Evolutionary conservation across 2,888 invertebrate genomes (phyloP), one percentile per base, ranked within the genome.

Genomic region (Drosophila picticornis): DNA sequence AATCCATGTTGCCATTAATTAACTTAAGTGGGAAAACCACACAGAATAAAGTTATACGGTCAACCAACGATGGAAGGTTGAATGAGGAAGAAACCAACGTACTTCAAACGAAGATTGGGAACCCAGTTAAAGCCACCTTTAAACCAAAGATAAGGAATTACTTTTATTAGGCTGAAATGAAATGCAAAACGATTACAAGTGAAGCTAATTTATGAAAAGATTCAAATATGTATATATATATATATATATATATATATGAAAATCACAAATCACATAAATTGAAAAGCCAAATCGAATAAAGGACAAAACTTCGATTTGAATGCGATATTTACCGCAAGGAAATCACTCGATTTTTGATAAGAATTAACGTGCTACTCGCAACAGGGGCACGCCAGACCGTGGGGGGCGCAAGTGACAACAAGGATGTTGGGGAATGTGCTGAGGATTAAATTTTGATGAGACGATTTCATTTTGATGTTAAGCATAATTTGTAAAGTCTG

Each of bases 381-480:
- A 36, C 22, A 32, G 7, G 46, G 16, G 27, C 22, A 46, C 16
- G 40, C 19, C 19, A 36, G 16, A n/a, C n/a, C 10, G 9, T 7
- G 43, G 19, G 19, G 36, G 36, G 16, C 25, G 25, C 25, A 16
- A 25, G 46, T 5, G 22, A 16, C 25, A 1, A 25, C 46, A 25
- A 32, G 27, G 36, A 25, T 27, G 40, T 31, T 7, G 27, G 11
- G 19, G 50, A 34, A 51, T 51, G 68, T 36, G 32, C 29, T 48
- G 32, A 29, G 58, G 60, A 63, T 75, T 63, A 53, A 64, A 64
- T 66, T 77, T 80, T 66, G 80, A 80, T 75, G 70, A 75, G 76
- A 51, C 76, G 48, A 70, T 70, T 70, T 75, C 65, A 75, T 58
- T 62, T 65, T 56, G 38, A 67, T 62, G 56, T 52, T 75, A 29